Conservation (phyloP, 2,113 vertebrate genomes). For the Rattus norvegicus region GRCr8 NC_086021.1:54711001-54711500, state of each 20-base stretch:
- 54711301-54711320: background rate
- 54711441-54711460: background rate
- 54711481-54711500: background rate
- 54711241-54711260: background rate
- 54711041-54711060: background rate
- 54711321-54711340: background rate
- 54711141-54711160: background rate
- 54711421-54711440: background rate
- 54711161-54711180: background rate
- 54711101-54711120: background rate
- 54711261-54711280: too few species aligned
- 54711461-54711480: too few species aligned
- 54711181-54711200: background rate
- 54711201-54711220: background rate
- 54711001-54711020: background rate
- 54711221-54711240: background rate
- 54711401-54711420: background rate
- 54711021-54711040: background rate
- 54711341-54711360: background rate
- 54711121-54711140: background rate
- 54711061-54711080: background rate
- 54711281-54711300: background rate
- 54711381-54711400: background rate
- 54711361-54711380: background rate
- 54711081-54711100: too few species aligned